phyloP scores from a whole-genome alignment of 2,797 vertebrate species.

The Smutsia temminckii region DNA sequence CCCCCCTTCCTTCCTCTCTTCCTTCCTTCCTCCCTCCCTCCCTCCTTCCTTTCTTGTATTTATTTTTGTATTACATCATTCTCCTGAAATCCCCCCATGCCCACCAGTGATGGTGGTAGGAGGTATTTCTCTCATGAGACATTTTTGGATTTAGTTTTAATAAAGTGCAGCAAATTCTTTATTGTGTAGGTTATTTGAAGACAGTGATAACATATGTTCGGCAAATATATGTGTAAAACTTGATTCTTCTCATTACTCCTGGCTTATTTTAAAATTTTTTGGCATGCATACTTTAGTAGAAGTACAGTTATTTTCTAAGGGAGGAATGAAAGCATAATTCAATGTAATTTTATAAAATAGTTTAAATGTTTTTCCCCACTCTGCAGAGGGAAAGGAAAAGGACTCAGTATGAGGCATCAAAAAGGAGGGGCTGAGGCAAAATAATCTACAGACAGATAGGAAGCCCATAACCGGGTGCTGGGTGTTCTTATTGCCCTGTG shows the following conservation, averaged over 20 bases:
- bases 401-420: background rate
- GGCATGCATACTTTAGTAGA: background rate
- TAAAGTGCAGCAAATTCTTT: background rate
- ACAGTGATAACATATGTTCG: background rate
- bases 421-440: background rate
- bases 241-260: background rate
- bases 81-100: background rate
- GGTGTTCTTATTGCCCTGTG: background rate
- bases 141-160: constrained; percentile 26
- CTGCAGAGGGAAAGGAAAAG: background rate
- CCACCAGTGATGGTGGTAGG: background rate
- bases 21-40: too few species aligned
- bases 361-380: background rate
- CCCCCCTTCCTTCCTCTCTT: too few species aligned
- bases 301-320: background rate
- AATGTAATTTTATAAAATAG: background rate
- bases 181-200: constrained; percentile 31
- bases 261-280: background rate
- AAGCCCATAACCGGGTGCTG: background rate
- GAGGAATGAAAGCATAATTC: background rate
- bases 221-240: background rate
- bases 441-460: background rate
- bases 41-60: background rate
- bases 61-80: background rate
- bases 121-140: background rate